A percentile compares a stretch with the other conserved stretches of the same genome.
Conservation (phyloP, 2,888 invertebrate genomes). For the Drosophila quinaria region DNA sequence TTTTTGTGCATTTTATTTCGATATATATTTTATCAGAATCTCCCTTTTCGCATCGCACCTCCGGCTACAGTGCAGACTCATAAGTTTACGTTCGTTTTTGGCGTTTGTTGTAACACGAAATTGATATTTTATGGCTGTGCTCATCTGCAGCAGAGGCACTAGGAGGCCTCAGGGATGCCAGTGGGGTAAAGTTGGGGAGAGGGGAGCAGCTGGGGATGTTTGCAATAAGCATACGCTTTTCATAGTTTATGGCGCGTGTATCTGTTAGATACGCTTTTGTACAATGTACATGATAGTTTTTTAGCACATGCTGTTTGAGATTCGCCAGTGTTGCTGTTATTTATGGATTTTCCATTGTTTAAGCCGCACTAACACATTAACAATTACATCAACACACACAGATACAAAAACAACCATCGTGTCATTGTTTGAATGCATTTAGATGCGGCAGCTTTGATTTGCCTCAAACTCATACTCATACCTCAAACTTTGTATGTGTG, state of each 20-base stretch:
- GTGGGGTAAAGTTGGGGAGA: background rate
- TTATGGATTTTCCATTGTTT: constrained; percentile 77
- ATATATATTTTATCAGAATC: constrained; percentile 54
- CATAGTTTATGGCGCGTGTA: constrained; percentile 80
- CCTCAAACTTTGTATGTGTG: constrained; percentile 31
- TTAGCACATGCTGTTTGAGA: constrained; percentile 45
- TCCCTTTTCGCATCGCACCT: constrained; percentile 23
- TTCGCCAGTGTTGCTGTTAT: constrained; percentile 68
- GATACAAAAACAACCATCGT: background rate
- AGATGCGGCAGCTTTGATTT: constrained; percentile 66
- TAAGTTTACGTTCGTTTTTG: constrained; percentile 76
- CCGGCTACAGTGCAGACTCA: constrained; percentile 52
- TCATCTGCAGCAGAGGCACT: constrained; percentile 64
- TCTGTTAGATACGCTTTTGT: constrained; percentile 75
- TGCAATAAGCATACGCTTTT: constrained; percentile 71
- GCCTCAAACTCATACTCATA: constrained; percentile 42
- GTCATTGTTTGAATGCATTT: constrained; percentile 59
- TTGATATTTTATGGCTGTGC: constrained; percentile 80
- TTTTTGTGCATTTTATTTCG: constrained; percentile 55
- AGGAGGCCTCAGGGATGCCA: background rate
- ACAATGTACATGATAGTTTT: constrained; percentile 44
- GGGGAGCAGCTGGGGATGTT: background rate
- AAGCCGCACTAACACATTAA: constrained; percentile 53
- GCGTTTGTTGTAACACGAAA: constrained; percentile 78
- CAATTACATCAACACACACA: constrained; percentile 28